phyloP scores from a whole-genome alignment of 2,888 invertebrate species.

The Phengaris arion region DNA sequence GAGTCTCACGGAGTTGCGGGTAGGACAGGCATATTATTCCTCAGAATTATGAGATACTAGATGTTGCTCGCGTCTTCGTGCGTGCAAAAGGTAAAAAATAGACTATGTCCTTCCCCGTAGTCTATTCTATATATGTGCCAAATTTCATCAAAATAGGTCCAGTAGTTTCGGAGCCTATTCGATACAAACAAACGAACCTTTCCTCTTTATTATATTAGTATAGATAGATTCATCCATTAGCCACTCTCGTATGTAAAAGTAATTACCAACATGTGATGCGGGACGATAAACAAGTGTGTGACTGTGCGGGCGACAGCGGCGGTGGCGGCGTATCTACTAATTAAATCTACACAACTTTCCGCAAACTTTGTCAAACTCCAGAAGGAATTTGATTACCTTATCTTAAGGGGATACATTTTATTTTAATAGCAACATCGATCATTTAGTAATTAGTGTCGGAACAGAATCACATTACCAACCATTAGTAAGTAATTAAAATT shows the following conservation, averaged over 20 bases:
- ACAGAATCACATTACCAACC: background rate
- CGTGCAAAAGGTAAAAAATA: too few relatives aligned
- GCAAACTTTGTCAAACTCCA: constrained; percentile 62
- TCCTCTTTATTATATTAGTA: background rate
- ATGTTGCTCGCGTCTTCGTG: too few relatives aligned
- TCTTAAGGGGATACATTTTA: constrained; percentile 58
- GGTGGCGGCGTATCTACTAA: constrained; percentile 62
- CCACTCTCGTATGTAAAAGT: constrained; percentile 19
- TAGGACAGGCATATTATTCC: background rate
- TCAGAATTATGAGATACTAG: constrained; percentile 11
- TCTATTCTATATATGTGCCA: too few relatives aligned
- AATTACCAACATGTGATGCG: constrained; percentile 23
- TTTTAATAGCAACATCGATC: constrained; percentile 42
- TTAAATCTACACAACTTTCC: constrained; percentile 69
- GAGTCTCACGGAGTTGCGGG: background rate
- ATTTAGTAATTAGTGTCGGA: constrained; percentile 9
- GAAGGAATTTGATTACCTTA: constrained; percentile 69
- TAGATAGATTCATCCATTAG: constrained; percentile 9
- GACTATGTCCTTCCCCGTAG: too few relatives aligned
- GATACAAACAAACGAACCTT: too few relatives aligned
- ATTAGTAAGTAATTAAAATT: background rate
- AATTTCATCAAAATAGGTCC: too few relatives aligned
- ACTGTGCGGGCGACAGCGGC: constrained; percentile 38
- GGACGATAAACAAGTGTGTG: constrained; percentile 26
- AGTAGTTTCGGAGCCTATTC: background rate